phyloP scores from a whole-genome alignment of 1,140 invertebrate genomes.

The Matsumurasca onukii region DNA sequence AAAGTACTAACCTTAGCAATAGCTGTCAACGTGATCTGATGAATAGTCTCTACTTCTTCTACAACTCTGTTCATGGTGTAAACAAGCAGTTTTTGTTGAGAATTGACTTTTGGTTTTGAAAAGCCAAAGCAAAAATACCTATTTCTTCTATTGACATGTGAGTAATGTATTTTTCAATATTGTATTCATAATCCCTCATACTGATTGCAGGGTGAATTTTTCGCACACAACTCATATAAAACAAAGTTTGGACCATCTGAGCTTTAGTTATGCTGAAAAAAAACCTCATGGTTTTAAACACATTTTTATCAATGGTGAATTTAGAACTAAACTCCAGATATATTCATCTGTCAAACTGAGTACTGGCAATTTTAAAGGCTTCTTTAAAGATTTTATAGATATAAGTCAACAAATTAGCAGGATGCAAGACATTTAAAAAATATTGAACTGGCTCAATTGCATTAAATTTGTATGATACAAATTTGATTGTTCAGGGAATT shows the following conservation, averaged over 20 bases:
- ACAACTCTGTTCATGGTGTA: constrained; percentile 10
- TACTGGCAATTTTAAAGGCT: too few relatives aligned
- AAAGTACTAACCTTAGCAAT: constrained; percentile 3
- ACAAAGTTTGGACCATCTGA: constrained; percentile 5
- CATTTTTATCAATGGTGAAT: not conserved
- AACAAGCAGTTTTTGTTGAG: constrained; percentile 3
- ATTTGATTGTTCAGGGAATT: too few relatives aligned
- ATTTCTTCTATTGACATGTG: constrained; percentile 15
- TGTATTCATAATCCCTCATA: constrained; percentile 5
- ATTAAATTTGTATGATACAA: too few relatives aligned
- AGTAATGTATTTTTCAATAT: constrained; percentile 11
- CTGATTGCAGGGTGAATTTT: not conserved
- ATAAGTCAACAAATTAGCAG: too few relatives aligned
- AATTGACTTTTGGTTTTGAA: constrained; percentile 6
- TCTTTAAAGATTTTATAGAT: too few relatives aligned
- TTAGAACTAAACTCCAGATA: too few relatives aligned
- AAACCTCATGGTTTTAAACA: not conserved
- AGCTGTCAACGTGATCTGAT: not conserved
- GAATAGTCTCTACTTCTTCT: not conserved
- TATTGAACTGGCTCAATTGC: too few relatives aligned
- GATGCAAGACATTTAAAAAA: too few relatives aligned
- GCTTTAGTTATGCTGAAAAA: not conserved
- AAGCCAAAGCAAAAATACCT: constrained; percentile 3
- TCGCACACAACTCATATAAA: not conserved
- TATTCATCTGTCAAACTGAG: too few relatives aligned